A percentile compares a stretch with the other conserved stretches of the same genome.
Evolutionary conservation across 2,113 vertebrate genomes (phyloP).

Genomic region (Panthera leo): DNA sequence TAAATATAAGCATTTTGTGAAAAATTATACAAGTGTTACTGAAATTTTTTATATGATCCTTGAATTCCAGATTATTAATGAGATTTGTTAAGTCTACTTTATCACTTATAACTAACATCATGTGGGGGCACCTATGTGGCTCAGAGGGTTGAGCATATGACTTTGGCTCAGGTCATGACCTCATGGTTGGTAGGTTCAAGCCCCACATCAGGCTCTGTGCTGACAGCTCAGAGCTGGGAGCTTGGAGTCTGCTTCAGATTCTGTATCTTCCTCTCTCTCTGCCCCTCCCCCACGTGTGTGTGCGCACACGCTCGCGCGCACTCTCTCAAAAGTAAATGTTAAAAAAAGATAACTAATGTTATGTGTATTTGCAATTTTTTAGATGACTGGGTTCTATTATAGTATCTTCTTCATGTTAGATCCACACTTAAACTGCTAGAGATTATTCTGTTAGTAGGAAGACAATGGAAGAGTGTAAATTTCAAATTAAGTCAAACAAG

Average conservation of each 20-base stretch:
- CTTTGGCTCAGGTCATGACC: too few species aligned
- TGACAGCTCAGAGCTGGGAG: too few species aligned
- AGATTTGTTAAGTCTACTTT: background rate
- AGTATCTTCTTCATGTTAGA: constrained; percentile 68
- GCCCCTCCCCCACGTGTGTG: too few species aligned
- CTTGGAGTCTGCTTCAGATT: too few species aligned
- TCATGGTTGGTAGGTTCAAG: too few species aligned
- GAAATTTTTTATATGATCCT: background rate
- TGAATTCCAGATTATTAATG: background rate
- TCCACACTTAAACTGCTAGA: constrained; percentile 73
- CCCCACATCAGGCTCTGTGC: too few species aligned
- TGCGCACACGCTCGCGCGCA: rapidly evolving
- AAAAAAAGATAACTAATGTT: background rate
- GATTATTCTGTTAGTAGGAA: constrained; percentile 72
- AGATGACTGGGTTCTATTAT: constrained; percentile 39
- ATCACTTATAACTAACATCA: background rate
- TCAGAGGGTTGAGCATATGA: too few species aligned
- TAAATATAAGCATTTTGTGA: background rate
- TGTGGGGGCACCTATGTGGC: too few species aligned
- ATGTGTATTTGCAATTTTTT: background rate
- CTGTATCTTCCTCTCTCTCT: too few species aligned
- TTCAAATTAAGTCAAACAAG: constrained; percentile 78
- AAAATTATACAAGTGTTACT: background rate
- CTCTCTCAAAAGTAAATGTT: too few species aligned
- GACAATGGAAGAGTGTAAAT: constrained; percentile 55